Evolutionary conservation across 1,140 invertebrate species (phyloP).

Genomic region (Zaprionus davidi): DNA sequence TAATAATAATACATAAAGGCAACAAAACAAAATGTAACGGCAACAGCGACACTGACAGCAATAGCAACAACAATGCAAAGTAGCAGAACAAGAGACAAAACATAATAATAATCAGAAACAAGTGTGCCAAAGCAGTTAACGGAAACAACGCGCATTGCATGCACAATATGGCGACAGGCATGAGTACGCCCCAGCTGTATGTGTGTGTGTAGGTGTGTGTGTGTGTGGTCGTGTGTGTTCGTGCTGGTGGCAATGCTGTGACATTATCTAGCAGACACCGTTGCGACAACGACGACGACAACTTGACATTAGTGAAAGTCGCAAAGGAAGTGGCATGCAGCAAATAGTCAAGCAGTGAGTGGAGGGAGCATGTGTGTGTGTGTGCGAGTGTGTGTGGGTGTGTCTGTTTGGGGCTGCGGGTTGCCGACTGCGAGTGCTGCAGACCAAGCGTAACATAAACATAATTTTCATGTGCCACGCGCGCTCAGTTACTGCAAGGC

Average conservation of each 20-base stretch:
- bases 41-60: constrained; percentile 19
- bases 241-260: constrained; percentile 55
- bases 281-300: constrained; percentile 66
- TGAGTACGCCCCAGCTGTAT: constrained; percentile 43
- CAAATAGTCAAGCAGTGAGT: constrained; percentile 51
- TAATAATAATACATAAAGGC: constrained; percentile 69
- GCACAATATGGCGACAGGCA: constrained; percentile 71
- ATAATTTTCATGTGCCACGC: constrained; percentile 78
- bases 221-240: constrained; percentile 31
- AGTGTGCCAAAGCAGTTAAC: constrained; percentile 82
- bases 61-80: constrained; percentile 63
- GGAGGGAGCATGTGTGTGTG: background rate
- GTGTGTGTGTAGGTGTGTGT: constrained; percentile 9
- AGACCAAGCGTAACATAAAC: constrained; percentile 62
- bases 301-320: constrained; percentile 81
- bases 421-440: constrained; percentile 23
- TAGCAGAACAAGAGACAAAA: constrained; percentile 74
- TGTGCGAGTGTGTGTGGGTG: background rate
- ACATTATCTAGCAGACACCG: constrained; percentile 80
- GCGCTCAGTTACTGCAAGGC: constrained; percentile 50
- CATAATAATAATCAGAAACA: constrained; percentile 83
- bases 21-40: constrained; percentile 69
- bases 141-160: constrained; percentile 81
- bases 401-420: constrained; percentile 5
- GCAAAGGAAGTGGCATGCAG: constrained; percentile 78